These are phyloP conservation scores for Bagarius yarrelli DNA, from an alignment of 2,113 vertebrate genomes.

Conservation along the genomic window DNA sequence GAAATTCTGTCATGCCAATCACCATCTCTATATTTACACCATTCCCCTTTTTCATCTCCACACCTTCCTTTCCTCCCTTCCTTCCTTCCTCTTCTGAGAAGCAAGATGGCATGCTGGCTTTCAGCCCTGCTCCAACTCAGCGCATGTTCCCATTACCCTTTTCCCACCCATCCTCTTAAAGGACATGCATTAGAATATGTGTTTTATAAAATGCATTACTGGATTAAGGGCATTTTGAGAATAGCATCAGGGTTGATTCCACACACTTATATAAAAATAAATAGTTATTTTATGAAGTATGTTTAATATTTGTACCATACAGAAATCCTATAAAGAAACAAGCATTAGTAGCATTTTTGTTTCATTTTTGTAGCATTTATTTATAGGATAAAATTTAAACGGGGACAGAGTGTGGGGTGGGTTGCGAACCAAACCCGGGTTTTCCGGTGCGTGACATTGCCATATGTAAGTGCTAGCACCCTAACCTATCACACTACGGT, in stretches of 20 bases:
- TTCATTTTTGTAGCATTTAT: too few species aligned
- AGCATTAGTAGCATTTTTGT: too few species aligned
- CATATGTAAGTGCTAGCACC: too few species aligned
- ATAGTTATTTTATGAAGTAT: neutral
- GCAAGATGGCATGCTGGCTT: constrained; percentile 27
- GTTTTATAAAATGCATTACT: neutral
- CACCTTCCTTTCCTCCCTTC: constrained; percentile 49
- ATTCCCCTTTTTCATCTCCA: neutral
- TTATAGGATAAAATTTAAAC: too few species aligned
- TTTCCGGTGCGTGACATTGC: too few species aligned
- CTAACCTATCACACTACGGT: too few species aligned
- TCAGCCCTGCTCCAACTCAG: neutral
- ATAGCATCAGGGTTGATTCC: too few species aligned
- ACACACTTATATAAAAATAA: too few species aligned
- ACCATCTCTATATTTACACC: constrained; percentile 18
- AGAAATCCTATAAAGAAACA: neutral
- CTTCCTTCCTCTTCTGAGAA: constrained; percentile 50
- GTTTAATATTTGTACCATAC: neutral
- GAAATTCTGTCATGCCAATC: neutral
- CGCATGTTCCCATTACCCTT: neutral
- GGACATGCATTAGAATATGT: neutral
- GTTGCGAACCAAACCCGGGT: too few species aligned
- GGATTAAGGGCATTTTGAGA: neutral
- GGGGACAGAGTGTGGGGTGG: too few species aligned
- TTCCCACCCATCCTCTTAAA: constrained; percentile 19